These are phyloP conservation scores for Papilio machaon DNA, from an alignment of 1,140 invertebrate genomes.

Conservation along the genomic window DNA sequence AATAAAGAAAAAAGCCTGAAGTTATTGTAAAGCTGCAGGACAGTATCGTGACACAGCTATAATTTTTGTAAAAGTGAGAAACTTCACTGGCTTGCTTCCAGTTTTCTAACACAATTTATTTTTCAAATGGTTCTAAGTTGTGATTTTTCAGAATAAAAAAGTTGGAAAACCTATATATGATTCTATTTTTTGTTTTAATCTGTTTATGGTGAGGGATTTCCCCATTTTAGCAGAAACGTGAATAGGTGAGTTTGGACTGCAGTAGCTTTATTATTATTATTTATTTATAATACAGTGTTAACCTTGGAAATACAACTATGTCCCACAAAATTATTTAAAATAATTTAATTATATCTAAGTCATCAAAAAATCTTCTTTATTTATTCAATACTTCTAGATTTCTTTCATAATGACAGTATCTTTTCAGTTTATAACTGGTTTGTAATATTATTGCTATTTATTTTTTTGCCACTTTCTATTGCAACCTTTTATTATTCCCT, in stretches of 20 bases:
- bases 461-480: background rate
- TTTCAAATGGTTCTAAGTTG: slow-evolving; percentile 13
- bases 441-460: background rate
- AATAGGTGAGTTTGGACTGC: too few species aligned
- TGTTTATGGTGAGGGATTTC: background rate
- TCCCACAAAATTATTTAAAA: too few species aligned
- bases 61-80: slow-evolving; percentile 24
- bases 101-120: slow-evolving; percentile 26
- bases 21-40: slow-evolving; percentile 24
- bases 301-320: too few species aligned
- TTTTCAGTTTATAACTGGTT: background rate
- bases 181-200: background rate
- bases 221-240: background rate
- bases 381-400: too few species aligned
- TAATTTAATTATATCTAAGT: too few species aligned
- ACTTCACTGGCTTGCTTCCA: slow-evolving; percentile 20
- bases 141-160: background rate
- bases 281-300: too few species aligned
- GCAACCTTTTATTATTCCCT: background rate
- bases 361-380: too few species aligned
- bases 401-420: background rate
- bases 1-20: slow-evolving; percentile 20
- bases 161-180: background rate
- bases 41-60: slow-evolving; percentile 26
- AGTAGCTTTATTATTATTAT: too few species aligned